Conservation (phyloP, 2,888 invertebrate species). For the Idaea biselata region DNA sequence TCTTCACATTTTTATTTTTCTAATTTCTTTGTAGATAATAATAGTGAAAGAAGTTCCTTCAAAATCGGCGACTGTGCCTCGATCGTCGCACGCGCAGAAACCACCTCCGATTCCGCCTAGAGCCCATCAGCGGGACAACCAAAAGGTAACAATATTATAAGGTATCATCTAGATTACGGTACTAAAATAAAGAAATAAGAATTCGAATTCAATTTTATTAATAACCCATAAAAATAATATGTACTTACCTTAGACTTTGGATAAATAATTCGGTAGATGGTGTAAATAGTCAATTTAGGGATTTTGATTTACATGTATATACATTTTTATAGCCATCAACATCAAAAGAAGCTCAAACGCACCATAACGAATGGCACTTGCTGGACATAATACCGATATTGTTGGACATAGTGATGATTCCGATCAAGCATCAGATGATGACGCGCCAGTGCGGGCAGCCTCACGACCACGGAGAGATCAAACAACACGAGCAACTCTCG, state of each 20-base stretch:
- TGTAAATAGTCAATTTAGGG: too few species aligned
- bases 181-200: neutral
- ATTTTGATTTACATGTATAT: too few species aligned
- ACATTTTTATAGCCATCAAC: conserved; percentile 43
- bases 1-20: neutral
- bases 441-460: conserved; percentile 70
- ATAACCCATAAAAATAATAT: too few species aligned
- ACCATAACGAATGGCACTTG: conserved; percentile 82
- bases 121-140: conserved; percentile 46
- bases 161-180: neutral
- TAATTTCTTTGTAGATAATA: conserved; percentile 30
- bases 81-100: conserved; percentile 57
- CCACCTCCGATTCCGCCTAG: conserved; percentile 71
- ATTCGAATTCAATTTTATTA: conserved; percentile 17
- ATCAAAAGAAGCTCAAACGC: conserved; percentile 37
- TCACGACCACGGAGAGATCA: conserved; percentile 73
- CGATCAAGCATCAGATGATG: conserved; percentile 82
- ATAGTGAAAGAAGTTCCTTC: conserved; percentile 54
- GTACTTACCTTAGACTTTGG: too few species aligned
- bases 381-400: conserved; percentile 91
- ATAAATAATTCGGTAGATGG: too few species aligned
- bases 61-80: conserved; percentile 64
- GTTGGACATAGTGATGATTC: conserved; percentile 89
- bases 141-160: conserved; percentile 38
- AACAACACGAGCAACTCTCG: conserved; percentile 80